Base-by-base conservation (phyloP, 2,797 vertebrate species). In the Ceryle rudis region DNA sequence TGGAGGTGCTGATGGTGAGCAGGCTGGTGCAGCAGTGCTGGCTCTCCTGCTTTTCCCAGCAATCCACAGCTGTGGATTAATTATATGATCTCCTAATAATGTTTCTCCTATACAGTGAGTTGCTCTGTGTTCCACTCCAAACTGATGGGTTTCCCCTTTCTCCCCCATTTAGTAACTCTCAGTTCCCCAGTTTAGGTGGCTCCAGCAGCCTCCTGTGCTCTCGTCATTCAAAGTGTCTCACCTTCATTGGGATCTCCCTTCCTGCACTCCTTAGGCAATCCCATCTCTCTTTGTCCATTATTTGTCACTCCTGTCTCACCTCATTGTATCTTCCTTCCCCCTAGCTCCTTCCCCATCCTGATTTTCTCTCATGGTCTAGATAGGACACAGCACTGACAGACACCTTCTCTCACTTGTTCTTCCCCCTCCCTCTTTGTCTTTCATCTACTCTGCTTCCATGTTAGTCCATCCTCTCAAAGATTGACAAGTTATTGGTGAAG, bases 1-100 rank as follows among this genome's bases (percentile, higher is more conserved):
- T 81, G 89, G 49, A 93, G 39, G 12, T 79, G 74, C 84, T 58
- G 79, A 3, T 73, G 35, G 82, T 58, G 81, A 66, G 19, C 72
- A 58, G 51, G 58, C n/a, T 77, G 85, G 15, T 65, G 64, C 2
- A 5, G 7, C 7, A 2, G 47, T 23, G 28, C 58, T 91, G 70
- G 11, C 44, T 74, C 35, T 74, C 46, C 29, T 1, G 3, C 55
- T 72, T 54, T 5, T 11, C 39, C 15, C 33, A 62, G 67, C 23
- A 44, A 1, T 15, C 22, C 33, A 7, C 52, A 35, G 25, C 46
- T 78, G n/a, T 42, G 64, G 35, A 15, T 47, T 1, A 1, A 8
- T 39, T 11, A 10, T 35, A 4, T 25, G 57, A 15, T n/a, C 44
- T 77, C 42, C 46, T 35, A 8, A 37, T 16, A 28, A 1, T 29